Evolutionary conservation across 1,140 invertebrate species (phyloP), one percentile per base, ranked within the genome.

Genomic region (Aethina tumida): DNA sequence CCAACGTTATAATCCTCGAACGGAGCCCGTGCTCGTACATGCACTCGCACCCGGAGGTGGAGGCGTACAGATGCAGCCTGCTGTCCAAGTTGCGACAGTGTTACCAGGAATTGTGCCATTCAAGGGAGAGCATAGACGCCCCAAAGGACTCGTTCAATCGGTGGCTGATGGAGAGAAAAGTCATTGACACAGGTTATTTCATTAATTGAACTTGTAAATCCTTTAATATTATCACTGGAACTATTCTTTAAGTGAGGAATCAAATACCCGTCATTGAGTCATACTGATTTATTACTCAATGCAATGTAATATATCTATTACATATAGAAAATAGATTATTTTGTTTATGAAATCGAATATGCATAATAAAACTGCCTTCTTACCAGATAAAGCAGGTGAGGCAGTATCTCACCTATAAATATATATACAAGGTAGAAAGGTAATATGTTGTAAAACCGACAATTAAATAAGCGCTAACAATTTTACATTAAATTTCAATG

Each of bases 101-200:
- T 50, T 97, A 95, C 64, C 85, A 95, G 63, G 91, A 97, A 63
- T 66, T 96, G 28, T 97, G 92, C 64, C 85, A 92, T 62, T 84
- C 89, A 0, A 70, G 93, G 55, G 90, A 97, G 73, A 80, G 81
- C 25, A 96, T 97, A 52, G 90, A 96, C 66, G 88, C 91, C 1
- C 93, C 94, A 2, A 84, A 85, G 55, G 93, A 97, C 62, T 97
- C 92, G 1, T 95, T 97, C 55, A 95, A 94, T 60, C 75, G 92
- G 30, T 97, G 93, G 92, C 58, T 97, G 15, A 86, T 97, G 77
- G 93, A 97, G 61, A 70, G 92, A 10, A 95, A 96, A 68, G 82
- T 94, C 0, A 81, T 89, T 37, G 92, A 97, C 56, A 75, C 73
- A 43, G 56, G 56, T 59, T 45, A 18, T 16, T 29, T n/a, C n/a